Conservation (phyloP, 2,113 vertebrate species). For the Sciurus niger region DNA sequence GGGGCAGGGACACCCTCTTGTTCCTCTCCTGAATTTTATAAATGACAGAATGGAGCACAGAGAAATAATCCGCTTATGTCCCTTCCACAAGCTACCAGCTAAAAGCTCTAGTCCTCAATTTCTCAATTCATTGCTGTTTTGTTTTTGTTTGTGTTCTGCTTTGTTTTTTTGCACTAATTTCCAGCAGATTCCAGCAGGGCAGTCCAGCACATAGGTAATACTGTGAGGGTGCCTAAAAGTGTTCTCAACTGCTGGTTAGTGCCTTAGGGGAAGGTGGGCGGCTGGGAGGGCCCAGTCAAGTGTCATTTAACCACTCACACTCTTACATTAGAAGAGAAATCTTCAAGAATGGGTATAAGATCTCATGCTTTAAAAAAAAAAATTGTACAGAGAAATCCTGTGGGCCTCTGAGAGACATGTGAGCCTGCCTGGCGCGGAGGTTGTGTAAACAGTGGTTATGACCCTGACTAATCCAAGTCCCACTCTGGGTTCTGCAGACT, state of each 20-base stretch:
- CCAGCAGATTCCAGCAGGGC: not conserved
- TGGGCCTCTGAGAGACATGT: not conserved
- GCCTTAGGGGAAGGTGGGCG: not conserved
- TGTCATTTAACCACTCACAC: not conserved
- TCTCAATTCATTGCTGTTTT: not conserved
- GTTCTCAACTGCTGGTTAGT: not conserved
- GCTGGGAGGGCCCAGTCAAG: not conserved
- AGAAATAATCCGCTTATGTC: not conserved
- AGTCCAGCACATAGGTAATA: not conserved
- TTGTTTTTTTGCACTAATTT: not conserved
- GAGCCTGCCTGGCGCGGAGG: not conserved
- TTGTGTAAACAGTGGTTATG: not conserved
- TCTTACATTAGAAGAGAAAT: constrained; percentile 6
- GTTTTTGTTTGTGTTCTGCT: not conserved
- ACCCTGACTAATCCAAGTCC: not conserved
- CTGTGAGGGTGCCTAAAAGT: no score
- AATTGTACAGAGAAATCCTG: not conserved
- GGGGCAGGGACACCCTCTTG: no score
- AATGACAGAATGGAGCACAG: not conserved
- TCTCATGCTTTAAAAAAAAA: not conserved
- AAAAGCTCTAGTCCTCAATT: not conserved
- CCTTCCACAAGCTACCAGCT: not conserved
- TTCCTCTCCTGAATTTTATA: not conserved
- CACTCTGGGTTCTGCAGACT: not conserved
- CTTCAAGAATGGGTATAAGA: constrained; percentile 8